Conservation (phyloP, 2,888 invertebrate genomes). For the Perizoma affinitatum region DNA sequence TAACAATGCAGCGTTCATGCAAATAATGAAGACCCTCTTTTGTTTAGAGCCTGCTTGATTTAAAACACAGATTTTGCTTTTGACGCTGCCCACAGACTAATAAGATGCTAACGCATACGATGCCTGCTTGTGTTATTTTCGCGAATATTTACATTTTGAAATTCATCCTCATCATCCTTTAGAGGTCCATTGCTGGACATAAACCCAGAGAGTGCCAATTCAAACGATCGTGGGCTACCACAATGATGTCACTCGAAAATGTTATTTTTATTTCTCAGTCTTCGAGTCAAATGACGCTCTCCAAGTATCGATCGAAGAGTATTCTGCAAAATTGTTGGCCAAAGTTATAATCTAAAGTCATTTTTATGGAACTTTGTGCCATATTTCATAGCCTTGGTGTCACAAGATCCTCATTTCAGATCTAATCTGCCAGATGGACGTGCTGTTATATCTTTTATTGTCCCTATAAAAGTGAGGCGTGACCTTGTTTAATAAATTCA, state of each 20-base stretch:
- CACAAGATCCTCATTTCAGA: constrained; percentile 62
- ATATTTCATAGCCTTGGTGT: constrained; percentile 25
- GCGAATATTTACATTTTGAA: too few relatives aligned
- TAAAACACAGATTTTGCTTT: constrained; percentile 33
- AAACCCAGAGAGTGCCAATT: too few relatives aligned
- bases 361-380: constrained; percentile 14
- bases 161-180: too few relatives aligned
- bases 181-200: too few relatives aligned
- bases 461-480: constrained; percentile 68
- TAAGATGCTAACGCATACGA: too few relatives aligned
- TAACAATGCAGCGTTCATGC: constrained; percentile 51
- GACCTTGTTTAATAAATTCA: constrained; percentile 65
- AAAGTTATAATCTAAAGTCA: constrained; percentile 1
- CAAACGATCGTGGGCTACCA: too few relatives aligned
- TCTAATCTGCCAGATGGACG: constrained; percentile 74
- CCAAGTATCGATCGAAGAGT: too few relatives aligned
- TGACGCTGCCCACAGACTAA: constrained; percentile 15
- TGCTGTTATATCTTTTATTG: constrained; percentile 76
- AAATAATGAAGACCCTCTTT: constrained; percentile 57
- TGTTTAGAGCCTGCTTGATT: constrained; percentile 44
- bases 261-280: too few relatives aligned
- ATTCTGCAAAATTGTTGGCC: too few relatives aligned
- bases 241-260: too few relatives aligned
- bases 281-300: too few relatives aligned
- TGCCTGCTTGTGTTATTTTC: too few relatives aligned